Percentiles rank a stretch among this genome's conserved stretches.
These are phyloP conservation scores for Drosophila siamana DNA, from an alignment of 2,888 invertebrate genomes.

Conservation along the genomic window DNA sequence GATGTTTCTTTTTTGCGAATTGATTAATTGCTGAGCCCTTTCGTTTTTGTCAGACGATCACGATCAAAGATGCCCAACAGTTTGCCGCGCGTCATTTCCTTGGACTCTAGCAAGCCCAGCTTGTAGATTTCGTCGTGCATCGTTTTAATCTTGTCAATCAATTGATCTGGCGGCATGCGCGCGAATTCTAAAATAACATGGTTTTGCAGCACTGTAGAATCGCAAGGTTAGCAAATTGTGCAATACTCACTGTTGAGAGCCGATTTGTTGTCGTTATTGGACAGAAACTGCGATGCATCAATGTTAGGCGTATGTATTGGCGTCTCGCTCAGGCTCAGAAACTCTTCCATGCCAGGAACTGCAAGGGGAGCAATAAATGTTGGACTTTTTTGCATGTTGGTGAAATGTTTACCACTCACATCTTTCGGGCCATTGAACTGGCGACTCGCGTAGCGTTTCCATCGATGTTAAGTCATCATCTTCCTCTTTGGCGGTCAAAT, in stretches of 20 bases:
- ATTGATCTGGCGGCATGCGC: conserved; percentile 91
- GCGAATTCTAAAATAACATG: conserved; percentile 88
- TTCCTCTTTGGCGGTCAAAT: conserved; percentile 86
- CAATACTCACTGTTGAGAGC: conserved; percentile 91
- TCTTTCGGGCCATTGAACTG: conserved; percentile 98
- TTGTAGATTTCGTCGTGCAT: conserved; percentile 97
- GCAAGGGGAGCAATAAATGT: not conserved
- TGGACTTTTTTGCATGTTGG: not conserved
- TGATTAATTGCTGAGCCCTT: conserved; percentile 13
- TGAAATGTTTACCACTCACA: conserved; percentile 88
- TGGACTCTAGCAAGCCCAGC: conserved; percentile 96
- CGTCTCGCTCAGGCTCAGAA: conserved; percentile 89
- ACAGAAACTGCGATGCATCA: conserved; percentile 90
- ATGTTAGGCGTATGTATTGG: conserved; percentile 86
- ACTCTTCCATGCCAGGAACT: conserved; percentile 96
- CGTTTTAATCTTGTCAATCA: conserved; percentile 97
- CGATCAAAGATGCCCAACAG: conserved; percentile 93
- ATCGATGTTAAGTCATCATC: conserved; percentile 93
- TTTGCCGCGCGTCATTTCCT: conserved; percentile 98
- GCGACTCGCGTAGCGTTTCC: conserved; percentile 96
- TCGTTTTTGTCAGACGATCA: conserved; percentile 31
- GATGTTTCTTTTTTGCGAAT: not conserved
- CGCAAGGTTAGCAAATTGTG: not conserved
- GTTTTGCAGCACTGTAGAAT: not conserved
- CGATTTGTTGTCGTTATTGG: conserved; percentile 89